Conservation (phyloP, 2,113 vertebrate genomes). For the Oncorhynchus masou region DNA sequence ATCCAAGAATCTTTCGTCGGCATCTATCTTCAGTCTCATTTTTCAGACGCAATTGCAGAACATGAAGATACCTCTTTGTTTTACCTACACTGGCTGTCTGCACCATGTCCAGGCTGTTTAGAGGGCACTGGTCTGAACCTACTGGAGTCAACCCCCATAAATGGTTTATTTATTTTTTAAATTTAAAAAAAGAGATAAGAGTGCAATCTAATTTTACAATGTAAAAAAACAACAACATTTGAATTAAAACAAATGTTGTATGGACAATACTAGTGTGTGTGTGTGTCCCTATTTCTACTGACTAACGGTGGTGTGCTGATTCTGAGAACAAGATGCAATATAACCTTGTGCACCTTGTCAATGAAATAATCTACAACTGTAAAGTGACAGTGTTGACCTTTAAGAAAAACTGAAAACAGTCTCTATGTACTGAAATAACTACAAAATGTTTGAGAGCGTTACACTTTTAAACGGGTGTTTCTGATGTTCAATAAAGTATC, state of each 20-base stretch:
- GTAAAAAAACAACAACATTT: rapidly evolving
- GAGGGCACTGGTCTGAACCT: no score
- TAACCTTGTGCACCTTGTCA: neutral
- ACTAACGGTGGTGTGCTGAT: neutral
- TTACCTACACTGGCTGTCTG: neutral
- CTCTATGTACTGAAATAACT: neutral
- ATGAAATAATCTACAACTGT: neutral
- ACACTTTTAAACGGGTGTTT: neutral
- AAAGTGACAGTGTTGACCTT: neutral
- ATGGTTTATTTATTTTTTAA: no score
- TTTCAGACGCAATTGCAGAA: constrained; percentile 41
- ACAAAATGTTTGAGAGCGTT: neutral
- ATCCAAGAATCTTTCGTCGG: constrained; percentile 51
- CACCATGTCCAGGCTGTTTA: neutral
- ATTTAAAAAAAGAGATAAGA: neutral
- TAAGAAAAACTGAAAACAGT: neutral
- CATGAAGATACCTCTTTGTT: constrained; percentile 20
- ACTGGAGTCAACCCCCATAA: neutral
- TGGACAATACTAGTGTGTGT: neutral
- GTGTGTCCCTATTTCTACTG: neutral
- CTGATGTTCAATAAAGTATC: no score
- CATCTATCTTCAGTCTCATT: constrained; percentile 21
- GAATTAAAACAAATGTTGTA: neutral
- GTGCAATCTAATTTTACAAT: neutral
- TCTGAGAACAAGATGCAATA: neutral